phyloP scores from a whole-genome alignment of 2,113 vertebrate species.

The Azemiops feae region DNA sequence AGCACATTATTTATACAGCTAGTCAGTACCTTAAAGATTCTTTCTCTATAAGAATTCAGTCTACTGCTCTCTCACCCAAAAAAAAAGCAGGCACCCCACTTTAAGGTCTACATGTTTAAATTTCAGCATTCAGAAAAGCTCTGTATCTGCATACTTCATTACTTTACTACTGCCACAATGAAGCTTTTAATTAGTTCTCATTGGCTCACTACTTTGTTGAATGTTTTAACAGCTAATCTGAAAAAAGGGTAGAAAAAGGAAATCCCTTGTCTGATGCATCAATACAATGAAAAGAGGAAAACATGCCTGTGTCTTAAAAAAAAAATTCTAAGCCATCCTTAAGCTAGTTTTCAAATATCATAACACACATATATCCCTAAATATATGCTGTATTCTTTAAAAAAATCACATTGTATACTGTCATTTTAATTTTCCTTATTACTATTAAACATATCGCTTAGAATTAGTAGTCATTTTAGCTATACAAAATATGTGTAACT shows the following conservation, averaged over 20 bases:
- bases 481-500: neutral
- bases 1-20: neutral
- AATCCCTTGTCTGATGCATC: conserved; percentile 1
- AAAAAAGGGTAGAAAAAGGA: conserved; percentile 20
- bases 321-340: neutral
- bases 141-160: neutral
- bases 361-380: neutral
- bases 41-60: neutral
- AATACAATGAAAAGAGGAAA: neutral
- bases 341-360: conserved; percentile 47
- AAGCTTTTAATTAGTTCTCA: conserved; percentile 15
- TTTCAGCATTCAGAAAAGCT: neutral
- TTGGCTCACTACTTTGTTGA: conserved; percentile 25
- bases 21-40: neutral
- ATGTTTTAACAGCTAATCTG: conserved; percentile 20
- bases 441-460: neutral
- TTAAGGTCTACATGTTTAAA: neutral
- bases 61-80: neutral
- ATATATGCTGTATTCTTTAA: neutral
- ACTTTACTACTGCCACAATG: neutral
- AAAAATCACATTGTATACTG: neutral
- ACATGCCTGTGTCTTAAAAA: conserved; percentile 3
- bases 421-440: neutral
- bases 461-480: neutral
- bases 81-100: neutral